Percentiles rank a stretch among this genome's conserved stretches.
These are phyloP conservation scores for Drosophila maculinotata DNA, from an alignment of 2,888 invertebrate species.

Conservation along the genomic window DNA sequence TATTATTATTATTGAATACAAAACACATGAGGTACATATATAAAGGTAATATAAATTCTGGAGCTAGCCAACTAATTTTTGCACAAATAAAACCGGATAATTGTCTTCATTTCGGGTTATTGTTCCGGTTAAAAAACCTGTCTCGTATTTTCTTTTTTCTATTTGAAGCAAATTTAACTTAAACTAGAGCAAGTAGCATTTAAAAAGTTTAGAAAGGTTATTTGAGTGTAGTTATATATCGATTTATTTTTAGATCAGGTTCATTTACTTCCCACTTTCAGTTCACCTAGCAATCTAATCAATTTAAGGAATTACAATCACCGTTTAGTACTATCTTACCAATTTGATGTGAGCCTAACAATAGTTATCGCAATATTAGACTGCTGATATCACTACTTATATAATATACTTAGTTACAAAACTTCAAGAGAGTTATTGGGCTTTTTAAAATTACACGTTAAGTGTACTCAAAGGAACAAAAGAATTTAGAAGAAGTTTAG, in stretches of 20 bases:
- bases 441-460: constrained; percentile 6
- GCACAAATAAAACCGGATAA: background rate
- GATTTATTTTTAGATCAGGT: background rate
- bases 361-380: constrained; percentile 19
- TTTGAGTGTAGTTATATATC: background rate
- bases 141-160: background rate
- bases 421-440: background rate
- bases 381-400: constrained; percentile 1
- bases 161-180: background rate
- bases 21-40: background rate
- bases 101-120: constrained; percentile 5
- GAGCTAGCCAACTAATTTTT: background rate
- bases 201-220: background rate
- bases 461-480: background rate
- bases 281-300: constrained; percentile 44
- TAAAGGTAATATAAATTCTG: background rate
- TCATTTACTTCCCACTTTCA: too few relatives aligned
- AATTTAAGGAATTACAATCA: constrained; percentile 31
- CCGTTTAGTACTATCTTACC: constrained; percentile 22
- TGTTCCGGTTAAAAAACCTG: constrained; percentile 12
- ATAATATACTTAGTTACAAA: background rate
- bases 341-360: constrained; percentile 21
- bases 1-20: too few relatives aligned
- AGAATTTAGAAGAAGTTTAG: constrained; percentile 1
- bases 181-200: background rate